Base-by-base conservation (phyloP, 2,888 invertebrate genomes). In the Chrysodeixis includens region DNA sequence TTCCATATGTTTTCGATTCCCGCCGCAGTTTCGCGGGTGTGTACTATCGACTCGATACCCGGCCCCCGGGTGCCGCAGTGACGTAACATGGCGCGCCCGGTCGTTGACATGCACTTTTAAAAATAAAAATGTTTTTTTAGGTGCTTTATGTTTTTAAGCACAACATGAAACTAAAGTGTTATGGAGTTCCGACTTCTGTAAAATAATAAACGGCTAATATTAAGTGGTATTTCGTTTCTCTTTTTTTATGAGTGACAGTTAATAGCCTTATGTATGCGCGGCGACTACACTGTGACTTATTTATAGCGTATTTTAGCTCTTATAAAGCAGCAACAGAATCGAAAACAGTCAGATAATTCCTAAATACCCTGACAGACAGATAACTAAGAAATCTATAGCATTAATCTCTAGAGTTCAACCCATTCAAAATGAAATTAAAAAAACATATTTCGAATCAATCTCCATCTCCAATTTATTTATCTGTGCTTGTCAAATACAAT, bases 51-150 rank as follows among this genome's bases (percentile, higher is more conserved):
- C 59, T 69, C 66, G 22, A 63, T 65, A 66, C 73, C 58, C 61
- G 66, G 70, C 62, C 65, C 73, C 58, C 61, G 66, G 70, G 57
- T 60, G 66, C 60, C 66, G 73, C 66, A 69, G 49, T 68, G 80
- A 80, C 78, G 78, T 69, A 60, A 80, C 64, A 59, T 56, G 65
- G 71, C 72, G 30, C 75, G 30, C 70, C 70, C 72, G 81, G 72
- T 80, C 78, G 49, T 76, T 79, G 80, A 78, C 78, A 61, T 65
- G 62, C 74, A 65, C 66, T 74, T 67, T 71, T 77, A 69, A 69
- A 26, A 71, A 52, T 53, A 56, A 30, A 49, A 65, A 58, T 69
- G 66, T 69, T 76, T 63, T 64, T 65, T 26, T 61, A 76, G 73
- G 18, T 75, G 72, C 1, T 16, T 8, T 16, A 20, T 68, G 58